Percentiles rank a stretch among this genome's conserved stretches.
Conservation (phyloP, 2,888 invertebrate genomes). For the Meteorus cinctellus region DNA sequence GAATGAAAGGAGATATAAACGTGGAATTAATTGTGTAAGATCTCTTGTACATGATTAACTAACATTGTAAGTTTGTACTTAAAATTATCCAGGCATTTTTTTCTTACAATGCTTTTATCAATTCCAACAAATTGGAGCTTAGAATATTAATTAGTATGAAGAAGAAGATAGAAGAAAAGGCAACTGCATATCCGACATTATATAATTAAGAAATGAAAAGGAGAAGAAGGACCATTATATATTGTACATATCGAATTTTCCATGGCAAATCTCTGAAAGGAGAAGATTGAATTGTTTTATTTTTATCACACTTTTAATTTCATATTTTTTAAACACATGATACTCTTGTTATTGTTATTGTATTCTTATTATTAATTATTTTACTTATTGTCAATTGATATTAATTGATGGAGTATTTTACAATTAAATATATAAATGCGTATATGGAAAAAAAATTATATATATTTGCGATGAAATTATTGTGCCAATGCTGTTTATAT, state of each 20-base stretch:
- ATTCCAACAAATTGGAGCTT: not conserved
- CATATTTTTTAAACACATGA: not conserved
- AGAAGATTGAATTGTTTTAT: not conserved
- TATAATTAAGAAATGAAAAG: not conserved
- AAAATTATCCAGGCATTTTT: not conserved
- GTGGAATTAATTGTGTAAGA: not conserved
- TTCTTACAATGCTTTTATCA: slow-evolving; percentile 1
- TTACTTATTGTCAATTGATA: not conserved
- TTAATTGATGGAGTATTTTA: slow-evolving; percentile 5
- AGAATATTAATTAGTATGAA: not conserved
- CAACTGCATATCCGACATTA: not conserved
- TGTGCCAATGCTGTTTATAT: slow-evolving; percentile 10
- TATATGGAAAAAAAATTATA: not conserved
- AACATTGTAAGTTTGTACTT: slow-evolving; percentile 4
- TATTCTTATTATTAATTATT: slow-evolving; percentile 14
- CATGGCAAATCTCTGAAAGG: not conserved
- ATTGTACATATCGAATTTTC: slow-evolving; percentile 13
- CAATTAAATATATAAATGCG: not conserved
- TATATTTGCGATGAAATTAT: not conserved
- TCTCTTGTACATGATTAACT: not conserved
- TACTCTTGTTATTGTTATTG: slow-evolving; percentile 15
- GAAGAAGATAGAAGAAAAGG: not conserved
- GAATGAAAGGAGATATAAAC: not conserved
- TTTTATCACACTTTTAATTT: not conserved
- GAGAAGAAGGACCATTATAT: not conserved